Percentiles rank a stretch among this genome's conserved stretches.
phyloP scores from a whole-genome alignment of 2,888 invertebrate genomes.

The Amphipyra berbera region DNA sequence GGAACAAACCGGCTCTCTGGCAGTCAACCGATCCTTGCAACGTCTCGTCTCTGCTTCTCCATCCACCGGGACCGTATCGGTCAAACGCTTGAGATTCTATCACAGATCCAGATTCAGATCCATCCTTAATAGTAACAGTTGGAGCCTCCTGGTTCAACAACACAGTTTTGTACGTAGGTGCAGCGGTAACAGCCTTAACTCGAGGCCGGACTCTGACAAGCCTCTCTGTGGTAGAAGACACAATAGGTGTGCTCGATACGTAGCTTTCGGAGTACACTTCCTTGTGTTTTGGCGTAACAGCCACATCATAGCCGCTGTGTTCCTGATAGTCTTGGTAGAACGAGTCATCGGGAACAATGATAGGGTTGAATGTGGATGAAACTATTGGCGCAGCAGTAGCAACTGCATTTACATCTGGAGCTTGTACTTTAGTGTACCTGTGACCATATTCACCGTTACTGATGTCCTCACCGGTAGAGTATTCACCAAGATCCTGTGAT shows the following conservation, averaged over 20 bases:
- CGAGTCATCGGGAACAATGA: slow-evolving; percentile 87
- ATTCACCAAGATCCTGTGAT: slow-evolving; percentile 73
- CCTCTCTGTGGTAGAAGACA: slow-evolving; percentile 74
- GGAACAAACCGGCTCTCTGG: slow-evolving; percentile 90
- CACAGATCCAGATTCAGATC: slow-evolving; percentile 61
- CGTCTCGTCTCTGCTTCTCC: slow-evolving; percentile 89
- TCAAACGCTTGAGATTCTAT: slow-evolving; percentile 88
- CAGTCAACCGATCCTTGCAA: slow-evolving; percentile 91
- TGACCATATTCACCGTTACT: slow-evolving; percentile 69
- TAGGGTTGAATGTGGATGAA: slow-evolving; percentile 84
- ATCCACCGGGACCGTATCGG: slow-evolving; percentile 91
- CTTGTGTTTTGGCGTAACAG: slow-evolving; percentile 69
- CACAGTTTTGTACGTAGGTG: slow-evolving; percentile 83
- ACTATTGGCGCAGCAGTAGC: slow-evolving; percentile 74
- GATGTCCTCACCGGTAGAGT: slow-evolving; percentile 75
- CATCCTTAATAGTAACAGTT: slow-evolving; percentile 61
- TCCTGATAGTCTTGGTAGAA: slow-evolving; percentile 85
- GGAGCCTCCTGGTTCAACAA: slow-evolving; percentile 78
- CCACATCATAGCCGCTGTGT: slow-evolving; percentile 69
- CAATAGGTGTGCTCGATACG: slow-evolving; percentile 75
- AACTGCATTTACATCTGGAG: slow-evolving; percentile 43
- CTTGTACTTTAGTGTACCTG: slow-evolving; percentile 68
- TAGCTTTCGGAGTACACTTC: slow-evolving; percentile 69
- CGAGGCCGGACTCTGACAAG: slow-evolving; percentile 76
- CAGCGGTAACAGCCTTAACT: slow-evolving; percentile 79